Evolutionary conservation across 2,888 invertebrate genomes (phyloP), one percentile per base, ranked within the genome.

Genomic region (Leucania comma): DNA sequence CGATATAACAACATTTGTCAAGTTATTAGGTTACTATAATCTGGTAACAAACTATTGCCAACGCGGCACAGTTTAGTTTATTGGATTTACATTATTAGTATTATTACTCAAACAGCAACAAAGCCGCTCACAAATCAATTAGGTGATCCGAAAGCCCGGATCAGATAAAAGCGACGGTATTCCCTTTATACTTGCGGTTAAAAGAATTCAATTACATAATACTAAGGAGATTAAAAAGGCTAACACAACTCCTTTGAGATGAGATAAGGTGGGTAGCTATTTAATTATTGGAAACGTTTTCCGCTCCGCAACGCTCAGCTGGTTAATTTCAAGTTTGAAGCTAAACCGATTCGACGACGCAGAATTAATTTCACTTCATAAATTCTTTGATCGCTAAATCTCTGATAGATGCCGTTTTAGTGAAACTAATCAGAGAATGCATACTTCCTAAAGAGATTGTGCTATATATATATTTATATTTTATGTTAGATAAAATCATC

Each of bases 191-290:
- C 89, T 90, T 88, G 92, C 87, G 93, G 94, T 93, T 93, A 92
- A 93, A 94, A 94, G 94, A 94, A 94, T 94, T 93, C 94, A 94
- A 94, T 94, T 94, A 94, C 91, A 93, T 94, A 93, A 93, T 93
- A 90, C 91, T 93, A 93, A 91, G 90, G 83, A 93, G 93, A 94
- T 94, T 94, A 94, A 94, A 94, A 93, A 91, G 92, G 93, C 93
- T 93, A 92, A 92, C 92, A 90, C 89, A 90, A 92, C 91, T 92
- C 92, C 92, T 92, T 93, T 93, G 93, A 92, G 90, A 90, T 92
- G 92, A 91, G 91, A 89, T 90, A 88, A 88, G 87, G 88, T 87
- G 84, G 88, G 89, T 89, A 88, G 90, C 89, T 92, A 92, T 93
- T 93, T 93, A 93, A 93, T 93, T 91, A 93, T 92, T 90, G 90